Evolutionary conservation across 1,140 invertebrate species (phyloP), one percentile per base, ranked within the genome.

Genomic region (Cydia strobilella): DNA sequence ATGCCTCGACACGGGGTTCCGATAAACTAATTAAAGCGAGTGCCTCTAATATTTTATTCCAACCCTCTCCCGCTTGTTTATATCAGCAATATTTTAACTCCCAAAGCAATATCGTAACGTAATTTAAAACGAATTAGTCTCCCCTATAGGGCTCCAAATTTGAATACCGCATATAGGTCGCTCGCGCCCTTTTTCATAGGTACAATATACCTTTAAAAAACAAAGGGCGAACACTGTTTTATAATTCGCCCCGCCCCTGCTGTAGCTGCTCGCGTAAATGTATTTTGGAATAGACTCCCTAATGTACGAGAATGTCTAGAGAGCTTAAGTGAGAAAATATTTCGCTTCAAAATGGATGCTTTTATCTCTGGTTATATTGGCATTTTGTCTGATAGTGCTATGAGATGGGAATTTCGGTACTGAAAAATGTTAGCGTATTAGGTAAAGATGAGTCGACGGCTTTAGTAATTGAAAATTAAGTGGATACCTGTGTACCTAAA

Each of bases 51-150:
- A 86, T 85, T 84, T 88, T 84, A 83, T 82, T 77, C 83, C 75
- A 86, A 86, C 88, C 89, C 86, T 90, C 87, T 90, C 80, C 76
- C 75, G 75, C 80, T 72, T 85, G 83, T 89, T 87, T 91, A 88
- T 87, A 82, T 85, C 84, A 75, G 86, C 84, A 80, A 92, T 90
- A 90, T 90, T 90, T 90, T 86, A 92, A 83, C 80, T 83, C 85
- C 72, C 75, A 86, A 86, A 82, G 86, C 82, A 92, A 91, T 92
- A 91, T 90, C 89, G 87, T 91, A 90, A 90, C 85, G 89, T 90
- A 92, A 92, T 92, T 91, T 92, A 88, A 92, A 91, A 90, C 89
- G 84, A 92, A 91, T 92, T 92, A 91, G 89, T 83, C 82, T 86
- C 88, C 89, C 88, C 89, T 84, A 84, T 84, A 69, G 81, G 77